Evolutionary conservation across 2,888 invertebrate genomes (phyloP), one percentile per base, ranked within the genome.

Genomic region (Pocota personata): DNA sequence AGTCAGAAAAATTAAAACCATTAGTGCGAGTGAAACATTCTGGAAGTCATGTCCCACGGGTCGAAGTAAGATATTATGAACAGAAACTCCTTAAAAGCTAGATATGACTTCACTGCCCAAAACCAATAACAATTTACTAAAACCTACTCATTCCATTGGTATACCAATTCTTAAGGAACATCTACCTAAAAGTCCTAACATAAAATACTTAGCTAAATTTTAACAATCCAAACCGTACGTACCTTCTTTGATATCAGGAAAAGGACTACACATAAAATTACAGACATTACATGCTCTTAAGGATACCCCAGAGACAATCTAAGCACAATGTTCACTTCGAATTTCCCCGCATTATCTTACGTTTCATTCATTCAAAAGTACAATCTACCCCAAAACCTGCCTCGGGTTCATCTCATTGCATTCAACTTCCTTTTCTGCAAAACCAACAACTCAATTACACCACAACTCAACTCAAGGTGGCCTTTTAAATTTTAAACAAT

Each of bases 401-500:
- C 40, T 27, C 32, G 12, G n/a, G 46, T 32, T 30, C 12, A 27
- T 46, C 7, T 10, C 46, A n/a, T 50, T 60, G 58, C 35, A 50
- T 32, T 48, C 35, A 48, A 48, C 24, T 10, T 58, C 46, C 19
- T 14, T 40, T 12, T n/a, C n/a, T 43, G 2, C 27, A 19, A 12
- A 8, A 4, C 24, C 8, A 3, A 64, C 30, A 55, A 35, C 64
- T 35, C 19, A 35, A 32, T 24, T 32, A 66, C 57, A 66, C 55
- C 27, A 12, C 52, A 30, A 3, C 21, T 10, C 35, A 14, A 32
- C 32, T 50, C 35, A 55, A 75, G 43, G 35, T 76, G 76, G 48
- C 66, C 46, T 67, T 10, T 40, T 32, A 40, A 76, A 76, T 76
- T 46, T 66, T 57, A 57, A 58, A 37, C 58, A 67, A 67, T 67